Evolutionary conservation across 2,888 invertebrate genomes (phyloP), one percentile per base, ranked within the genome.

Genomic region (Nomada fabriciana): DNA sequence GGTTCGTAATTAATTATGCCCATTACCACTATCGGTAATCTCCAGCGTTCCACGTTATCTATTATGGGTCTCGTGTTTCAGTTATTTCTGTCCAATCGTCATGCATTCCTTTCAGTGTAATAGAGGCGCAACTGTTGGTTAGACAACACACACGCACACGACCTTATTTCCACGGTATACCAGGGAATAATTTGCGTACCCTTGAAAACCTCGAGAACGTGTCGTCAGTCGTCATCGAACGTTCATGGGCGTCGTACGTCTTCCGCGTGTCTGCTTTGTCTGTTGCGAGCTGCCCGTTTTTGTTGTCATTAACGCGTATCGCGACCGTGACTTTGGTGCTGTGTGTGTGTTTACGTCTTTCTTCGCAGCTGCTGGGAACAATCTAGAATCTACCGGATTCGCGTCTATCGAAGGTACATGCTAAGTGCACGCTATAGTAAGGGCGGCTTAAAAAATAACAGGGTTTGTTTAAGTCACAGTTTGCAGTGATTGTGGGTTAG

Each of bases 191-290:
- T 42, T 20, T 42, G 36, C 18, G 1, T 15, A 60, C 23, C 50
- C 59, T 68, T 59, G 50, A 23, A 74, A 50, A 50, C 36, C 36
- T 7, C 23, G n/a, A 4, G 13, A 50, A 7, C 47, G 59, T 47
- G 15, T 15, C 36, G 25, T 59, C 74, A 74, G 74, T 74, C 74
- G 47, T 52, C 57, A 36, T 29, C 13, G 47, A 74, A 68, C 59
- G 59, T 74, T 59, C 68, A 23, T 36, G 36, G 10, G n/a, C 59
- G 68, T 52, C n/a, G 59, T 36, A 18, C 10, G 15, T 50, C 36
- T 50, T 20, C 11, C 47, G 20, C 11, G 20, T 36, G 20, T 65
- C 25, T 23, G n/a, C n/a, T n/a, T n/a, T n/a, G n/a, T n/a, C n/a
- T n/a, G n/a, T n/a, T n/a, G n/a, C n/a, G 4, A 4, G 20, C 18